phyloP scores from a whole-genome alignment of 2,797 vertebrate genomes.

The Xyrichtys novacula region DNA sequence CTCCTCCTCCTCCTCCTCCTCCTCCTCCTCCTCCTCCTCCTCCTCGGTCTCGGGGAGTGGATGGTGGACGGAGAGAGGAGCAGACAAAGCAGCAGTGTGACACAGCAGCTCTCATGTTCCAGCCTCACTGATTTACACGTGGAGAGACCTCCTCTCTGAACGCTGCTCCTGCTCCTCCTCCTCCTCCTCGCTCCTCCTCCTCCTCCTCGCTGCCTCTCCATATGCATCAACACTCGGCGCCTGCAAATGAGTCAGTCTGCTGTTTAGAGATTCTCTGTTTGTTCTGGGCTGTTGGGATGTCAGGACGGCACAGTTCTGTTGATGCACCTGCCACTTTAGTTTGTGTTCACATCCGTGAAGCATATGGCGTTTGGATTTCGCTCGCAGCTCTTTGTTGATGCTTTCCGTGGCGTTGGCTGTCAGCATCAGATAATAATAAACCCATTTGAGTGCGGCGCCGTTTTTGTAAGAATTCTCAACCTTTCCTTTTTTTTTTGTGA shows the following conservation, averaged over 20 bases:
- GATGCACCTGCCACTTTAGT: conserved; percentile 33
- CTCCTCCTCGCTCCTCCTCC: no score
- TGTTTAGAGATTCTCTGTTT: conserved; percentile 32
- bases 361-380: conserved; percentile 46
- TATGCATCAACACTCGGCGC: conserved; percentile 12
- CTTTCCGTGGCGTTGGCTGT: conserved; percentile 20
- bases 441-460: background rate
- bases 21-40: conserved; percentile 14
- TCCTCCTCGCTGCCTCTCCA: background rate
- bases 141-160: conserved; percentile 26
- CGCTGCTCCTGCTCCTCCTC: background rate
- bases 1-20: conserved; percentile 22
- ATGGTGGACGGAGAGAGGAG: conserved; percentile 50
- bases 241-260: conserved; percentile 49
- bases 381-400: conserved; percentile 9
- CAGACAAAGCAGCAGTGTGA: conserved; percentile 68
- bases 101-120: conserved; percentile 57
- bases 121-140: conserved; percentile 65
- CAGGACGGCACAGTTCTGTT: conserved; percentile 18
- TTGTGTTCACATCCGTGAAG: conserved; percentile 24
- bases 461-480: conserved; percentile 30
- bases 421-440: conserved; percentile 22
- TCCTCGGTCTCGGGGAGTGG: conserved; percentile 35
- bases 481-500: conserved; percentile 26
- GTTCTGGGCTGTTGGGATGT: background rate